These are phyloP conservation scores for Psittacula cyanocephala DNA, from an alignment of 2,113 vertebrate genomes.

Conservation along the genomic window DNA sequence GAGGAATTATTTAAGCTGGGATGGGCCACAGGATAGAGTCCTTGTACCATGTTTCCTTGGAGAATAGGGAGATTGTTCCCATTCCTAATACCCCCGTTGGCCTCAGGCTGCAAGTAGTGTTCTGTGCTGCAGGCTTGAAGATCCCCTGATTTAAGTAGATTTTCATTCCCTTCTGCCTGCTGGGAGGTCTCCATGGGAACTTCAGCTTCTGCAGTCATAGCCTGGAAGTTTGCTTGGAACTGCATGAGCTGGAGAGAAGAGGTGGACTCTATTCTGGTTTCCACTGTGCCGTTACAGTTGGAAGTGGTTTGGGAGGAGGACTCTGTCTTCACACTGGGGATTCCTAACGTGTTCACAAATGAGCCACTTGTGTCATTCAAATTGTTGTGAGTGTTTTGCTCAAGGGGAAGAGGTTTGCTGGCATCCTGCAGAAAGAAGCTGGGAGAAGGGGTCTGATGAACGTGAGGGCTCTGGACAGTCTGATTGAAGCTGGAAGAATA, in stretches of 20 bases:
- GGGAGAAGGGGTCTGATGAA: conserved; percentile 93
- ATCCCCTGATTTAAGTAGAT: conserved; percentile 89
- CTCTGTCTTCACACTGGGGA: conserved; percentile 88
- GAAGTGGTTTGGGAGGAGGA: conserved; percentile 82
- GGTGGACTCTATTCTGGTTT: conserved; percentile 79
- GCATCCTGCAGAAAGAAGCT: conserved; percentile 98
- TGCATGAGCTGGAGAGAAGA: conserved; percentile 94
- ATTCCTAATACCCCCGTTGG: conserved; percentile 80
- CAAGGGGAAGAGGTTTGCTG: conserved; percentile 80
- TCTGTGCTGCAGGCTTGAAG: conserved; percentile 89
- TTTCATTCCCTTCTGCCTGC: conserved; percentile 81
- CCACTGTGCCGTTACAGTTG: conserved; percentile 89
- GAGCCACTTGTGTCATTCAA: conserved; percentile 73
- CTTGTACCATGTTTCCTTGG: conserved; percentile 91
- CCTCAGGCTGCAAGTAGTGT: conserved; percentile 89
- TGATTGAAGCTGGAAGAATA: conserved; percentile 89
- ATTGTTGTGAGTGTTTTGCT: conserved; percentile 77
- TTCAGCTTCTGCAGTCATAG: conserved; percentile 83
- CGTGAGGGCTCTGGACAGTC: conserved; percentile 88
- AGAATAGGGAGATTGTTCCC: conserved; percentile 85
- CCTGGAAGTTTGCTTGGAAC: conserved; percentile 91
- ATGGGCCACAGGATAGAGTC: conserved; percentile 91
- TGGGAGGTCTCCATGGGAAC: conserved; percentile 83
- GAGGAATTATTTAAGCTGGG: conserved; percentile 78
- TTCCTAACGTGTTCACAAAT: conserved; percentile 72